Conservation (phyloP, 2,113 vertebrate species). For the Excalfactoria chinensis region DNA sequence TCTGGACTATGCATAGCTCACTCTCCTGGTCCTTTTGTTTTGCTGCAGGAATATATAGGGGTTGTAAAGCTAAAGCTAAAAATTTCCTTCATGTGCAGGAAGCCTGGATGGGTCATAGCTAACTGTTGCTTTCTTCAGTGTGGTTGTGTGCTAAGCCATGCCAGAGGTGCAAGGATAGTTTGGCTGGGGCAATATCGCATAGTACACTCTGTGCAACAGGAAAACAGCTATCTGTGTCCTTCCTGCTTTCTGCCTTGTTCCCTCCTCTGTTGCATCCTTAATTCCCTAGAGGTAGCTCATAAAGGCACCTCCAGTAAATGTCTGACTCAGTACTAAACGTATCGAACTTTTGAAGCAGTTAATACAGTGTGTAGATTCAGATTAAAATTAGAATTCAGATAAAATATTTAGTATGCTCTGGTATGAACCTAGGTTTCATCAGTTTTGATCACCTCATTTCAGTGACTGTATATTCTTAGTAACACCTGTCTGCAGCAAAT, state of each 20-base stretch:
- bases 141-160: not conserved
- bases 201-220: not conserved
- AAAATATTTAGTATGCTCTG: not conserved
- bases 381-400: not conserved
- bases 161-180: not conserved
- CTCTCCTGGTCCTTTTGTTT: not conserved
- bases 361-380: not conserved
- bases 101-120: not conserved
- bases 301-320: not conserved
- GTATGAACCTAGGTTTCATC: not conserved
- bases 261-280: not conserved
- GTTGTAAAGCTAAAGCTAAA: not conserved
- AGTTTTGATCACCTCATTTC: not conserved
- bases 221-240: accelerated
- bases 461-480: not conserved
- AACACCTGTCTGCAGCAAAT: not conserved
- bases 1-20: not conserved
- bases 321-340: not conserved
- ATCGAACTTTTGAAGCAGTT: not conserved
- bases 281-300: not conserved
- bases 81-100: not conserved
- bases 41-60: not conserved
- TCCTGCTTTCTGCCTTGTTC: not conserved
- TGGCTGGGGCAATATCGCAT: not conserved
- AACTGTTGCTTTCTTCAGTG: not conserved